phyloP scores from a whole-genome alignment of 2,888 invertebrate genomes.

The Ormyrus labotus region DNA sequence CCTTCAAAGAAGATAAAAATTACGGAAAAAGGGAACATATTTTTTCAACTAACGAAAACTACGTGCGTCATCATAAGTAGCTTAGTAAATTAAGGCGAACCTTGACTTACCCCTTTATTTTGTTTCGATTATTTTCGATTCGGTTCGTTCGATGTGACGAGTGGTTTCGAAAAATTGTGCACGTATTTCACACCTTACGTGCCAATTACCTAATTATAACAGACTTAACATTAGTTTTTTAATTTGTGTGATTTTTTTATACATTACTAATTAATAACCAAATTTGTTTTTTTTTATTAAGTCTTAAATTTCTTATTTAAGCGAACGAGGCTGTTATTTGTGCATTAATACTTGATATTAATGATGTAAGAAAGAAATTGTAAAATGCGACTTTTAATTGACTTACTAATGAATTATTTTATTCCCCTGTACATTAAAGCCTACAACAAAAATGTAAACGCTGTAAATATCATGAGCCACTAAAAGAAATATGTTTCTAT shows the following conservation, averaged over 20 bases:
- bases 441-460: constrained; percentile 32
- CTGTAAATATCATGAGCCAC: constrained; percentile 52
- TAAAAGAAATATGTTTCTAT: constrained; percentile 31
- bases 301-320: constrained; percentile 23
- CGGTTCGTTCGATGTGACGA: constrained; percentile 37
- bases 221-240: constrained; percentile 32
- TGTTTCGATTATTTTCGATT: constrained; percentile 29
- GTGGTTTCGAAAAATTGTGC: constrained; percentile 51
- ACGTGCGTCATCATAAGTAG: constrained; percentile 34
- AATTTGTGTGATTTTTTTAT: constrained; percentile 32
- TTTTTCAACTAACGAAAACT: constrained; percentile 50
- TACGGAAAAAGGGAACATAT: constrained; percentile 45
- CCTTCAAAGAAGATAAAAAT: constrained; percentile 42
- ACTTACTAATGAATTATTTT: constrained; percentile 26
- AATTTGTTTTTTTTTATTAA: constrained; percentile 6
- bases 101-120: constrained; percentile 21
- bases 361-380: constrained; percentile 27
- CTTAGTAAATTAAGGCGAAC: constrained; percentile 29
- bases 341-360: constrained; percentile 30
- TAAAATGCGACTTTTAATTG: constrained; percentile 37
- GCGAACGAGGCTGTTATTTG: constrained; percentile 33
- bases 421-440: constrained; percentile 48
- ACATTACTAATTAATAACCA: constrained; percentile 44
- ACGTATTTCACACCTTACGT: constrained; percentile 11
- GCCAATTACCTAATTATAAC: constrained; percentile 27